phyloP scores from a whole-genome alignment of 1,140 invertebrate species.

The Aleiodes sp. region DNA sequence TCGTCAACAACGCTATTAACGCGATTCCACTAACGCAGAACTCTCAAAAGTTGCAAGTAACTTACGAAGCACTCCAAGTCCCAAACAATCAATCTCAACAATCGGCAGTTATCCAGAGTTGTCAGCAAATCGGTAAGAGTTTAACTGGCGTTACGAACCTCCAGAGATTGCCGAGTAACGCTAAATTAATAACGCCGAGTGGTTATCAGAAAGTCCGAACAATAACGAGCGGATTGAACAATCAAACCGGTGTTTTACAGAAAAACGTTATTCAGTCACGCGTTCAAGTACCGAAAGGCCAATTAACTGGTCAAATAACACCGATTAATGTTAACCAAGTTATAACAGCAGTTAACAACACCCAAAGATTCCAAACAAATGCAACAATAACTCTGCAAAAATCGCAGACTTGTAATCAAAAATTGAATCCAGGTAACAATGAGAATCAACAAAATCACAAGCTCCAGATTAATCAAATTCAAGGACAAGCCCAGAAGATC shows the following conservation, averaged over 20 bases:
- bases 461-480: conserved; percentile 28
- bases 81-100: conserved; percentile 13
- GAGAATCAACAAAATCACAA: conserved; percentile 49
- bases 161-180: conserved; percentile 48
- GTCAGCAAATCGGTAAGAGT: conserved; percentile 31
- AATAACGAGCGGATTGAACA: conserved; percentile 38
- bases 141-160: conserved; percentile 41
- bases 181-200: conserved; percentile 32
- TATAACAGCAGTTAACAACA: conserved; percentile 43
- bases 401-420: conserved; percentile 41
- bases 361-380: conserved; percentile 35
- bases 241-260: conserved; percentile 32
- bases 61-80: background rate
- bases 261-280: conserved; percentile 44
- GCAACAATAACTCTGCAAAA: conserved; percentile 41
- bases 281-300: conserved; percentile 43
- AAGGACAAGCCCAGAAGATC: conserved; percentile 43
- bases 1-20: background rate
- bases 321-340: conserved; percentile 50
- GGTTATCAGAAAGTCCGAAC: conserved; percentile 50
- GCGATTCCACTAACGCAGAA: too few relatives aligned
- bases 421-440: background rate
- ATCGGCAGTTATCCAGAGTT: background rate
- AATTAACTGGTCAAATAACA: conserved; percentile 34
- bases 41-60: background rate